Evolutionary conservation across 2,888 invertebrate species (phyloP).

Genomic region (Dasysyrphus albostriatus): DNA sequence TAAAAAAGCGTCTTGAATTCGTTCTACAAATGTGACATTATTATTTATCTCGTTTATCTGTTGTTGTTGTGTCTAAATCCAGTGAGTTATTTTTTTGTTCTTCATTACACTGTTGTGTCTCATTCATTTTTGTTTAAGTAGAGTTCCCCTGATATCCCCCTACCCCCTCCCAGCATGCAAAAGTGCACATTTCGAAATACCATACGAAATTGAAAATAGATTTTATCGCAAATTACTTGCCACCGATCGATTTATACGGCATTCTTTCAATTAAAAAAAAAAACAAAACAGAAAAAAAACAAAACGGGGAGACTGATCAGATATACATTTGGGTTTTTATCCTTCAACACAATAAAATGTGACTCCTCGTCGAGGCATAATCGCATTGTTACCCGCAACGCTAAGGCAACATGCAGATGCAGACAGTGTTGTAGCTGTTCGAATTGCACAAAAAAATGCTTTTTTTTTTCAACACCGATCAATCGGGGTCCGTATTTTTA

Average conservation of each 20-base stretch:
- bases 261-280: conserved; percentile 29
- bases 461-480: conserved; percentile 69
- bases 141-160: neutral
- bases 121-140: conserved; percentile 25
- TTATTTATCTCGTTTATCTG: conserved; percentile 8
- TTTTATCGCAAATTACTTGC: conserved; percentile 67
- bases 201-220: conserved; percentile 73
- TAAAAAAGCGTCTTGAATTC: conserved; percentile 62
- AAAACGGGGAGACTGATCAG: conserved; percentile 13
- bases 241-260: conserved; percentile 72
- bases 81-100: conserved; percentile 58
- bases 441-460: conserved; percentile 58
- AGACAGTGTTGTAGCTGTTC: conserved; percentile 10
- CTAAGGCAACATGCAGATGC: conserved; percentile 37
- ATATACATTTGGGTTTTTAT: conserved; percentile 35
- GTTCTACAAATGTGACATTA: conserved; percentile 57
- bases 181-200: conserved; percentile 55
- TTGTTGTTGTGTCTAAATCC: conserved; percentile 50
- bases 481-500: conserved; percentile 72
- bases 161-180: neutral
- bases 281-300: neutral
- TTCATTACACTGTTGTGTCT: neutral
- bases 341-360: conserved; percentile 61
- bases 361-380: conserved; percentile 78
- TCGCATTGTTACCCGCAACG: conserved; percentile 52